Base-by-base conservation (phyloP, 2,797 vertebrate species). In the Xyrichtys novacula region DNA sequence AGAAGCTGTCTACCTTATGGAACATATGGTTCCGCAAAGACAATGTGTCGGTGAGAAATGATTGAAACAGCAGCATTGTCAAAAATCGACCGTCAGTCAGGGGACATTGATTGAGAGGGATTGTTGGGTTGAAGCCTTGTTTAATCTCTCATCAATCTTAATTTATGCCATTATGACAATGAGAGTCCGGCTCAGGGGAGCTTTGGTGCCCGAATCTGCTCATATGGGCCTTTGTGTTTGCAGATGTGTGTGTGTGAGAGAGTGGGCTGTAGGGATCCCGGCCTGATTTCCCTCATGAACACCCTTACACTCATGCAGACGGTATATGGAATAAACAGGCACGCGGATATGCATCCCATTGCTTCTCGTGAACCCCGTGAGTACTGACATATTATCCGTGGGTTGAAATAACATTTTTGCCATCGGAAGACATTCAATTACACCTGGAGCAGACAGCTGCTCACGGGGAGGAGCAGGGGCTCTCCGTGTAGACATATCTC, bases 81-180 rank as follows among this genome's bases (percentile, higher is more conserved):
- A 65, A 53, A 70, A 94, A 95, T 92, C 88, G 94, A 93, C 94
- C 95, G 95, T 95, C 94, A 94, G 69, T 92, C 91, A 90, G 70
- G 89, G 92, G 85, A 90, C 90, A 95, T 96, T 92, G 94, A 96
- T 96, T 93, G 93, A 54, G 89, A 92, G 89, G 90, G 92, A 28
- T 29, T 29, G 88, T 85, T 86, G 93, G 92, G 89, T n/a, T 85
- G 92, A 91, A 92, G 92, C 74, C 76, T 75, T 93, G 94, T 94
- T 98, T 97, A 96, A 98, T 98, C 95, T 96, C 91, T 25, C 96
- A 98, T 98, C 96, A 95, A 96, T 99, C 97, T 98, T 96, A 95
- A 98, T 99, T 95, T 95, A 95, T 96, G 96, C 95, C 96, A 95
- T 86, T 78, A 94, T 96, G 95, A 98, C 97, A 98, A 98, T 96